These are phyloP conservation scores for Clarias fuscus DNA, from an alignment of 2,797 vertebrate genomes.

Conservation along the genomic window DNA sequence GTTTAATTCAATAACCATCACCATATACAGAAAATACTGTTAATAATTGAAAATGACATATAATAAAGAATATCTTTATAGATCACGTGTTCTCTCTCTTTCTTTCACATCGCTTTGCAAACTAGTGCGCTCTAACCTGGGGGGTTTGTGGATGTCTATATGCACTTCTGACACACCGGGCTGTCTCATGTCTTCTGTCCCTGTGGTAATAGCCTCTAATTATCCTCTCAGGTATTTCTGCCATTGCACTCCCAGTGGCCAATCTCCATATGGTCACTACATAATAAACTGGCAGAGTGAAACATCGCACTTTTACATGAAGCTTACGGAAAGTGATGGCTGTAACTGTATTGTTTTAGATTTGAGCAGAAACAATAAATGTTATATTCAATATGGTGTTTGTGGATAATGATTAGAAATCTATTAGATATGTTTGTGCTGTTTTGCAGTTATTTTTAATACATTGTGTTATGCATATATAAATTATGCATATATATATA, in stretches of 20 bases:
- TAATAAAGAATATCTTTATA: neutral
- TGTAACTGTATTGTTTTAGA: neutral
- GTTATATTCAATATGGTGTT: neutral
- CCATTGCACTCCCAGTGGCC: slow-evolving; percentile 83
- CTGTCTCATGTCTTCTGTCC: slow-evolving; percentile 84
- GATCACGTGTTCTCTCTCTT: neutral
- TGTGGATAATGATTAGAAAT: neutral
- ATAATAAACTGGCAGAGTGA: slow-evolving; percentile 67
- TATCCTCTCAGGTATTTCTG: slow-evolving; percentile 99
- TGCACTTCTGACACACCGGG: slow-evolving; percentile 87
- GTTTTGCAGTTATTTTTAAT: neutral
- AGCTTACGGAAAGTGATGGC: neutral
- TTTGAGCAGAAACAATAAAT: neutral
- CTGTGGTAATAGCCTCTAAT: slow-evolving; percentile 97
- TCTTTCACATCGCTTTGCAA: slow-evolving; percentile 8
- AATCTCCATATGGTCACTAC: slow-evolving; percentile 95
- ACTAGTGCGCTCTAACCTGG: slow-evolving; percentile 56
- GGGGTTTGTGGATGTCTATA: slow-evolving; percentile 65
- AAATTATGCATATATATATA: too few relatives aligned
- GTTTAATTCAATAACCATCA: neutral
- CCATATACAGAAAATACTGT: neutral
- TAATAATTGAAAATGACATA: neutral
- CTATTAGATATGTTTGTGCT: neutral
- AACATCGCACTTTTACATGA: neutral
- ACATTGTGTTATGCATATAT: too few relatives aligned